Base-by-base conservation (phyloP, 2,113 vertebrate species). In the Zosterops pallidus region DNA sequence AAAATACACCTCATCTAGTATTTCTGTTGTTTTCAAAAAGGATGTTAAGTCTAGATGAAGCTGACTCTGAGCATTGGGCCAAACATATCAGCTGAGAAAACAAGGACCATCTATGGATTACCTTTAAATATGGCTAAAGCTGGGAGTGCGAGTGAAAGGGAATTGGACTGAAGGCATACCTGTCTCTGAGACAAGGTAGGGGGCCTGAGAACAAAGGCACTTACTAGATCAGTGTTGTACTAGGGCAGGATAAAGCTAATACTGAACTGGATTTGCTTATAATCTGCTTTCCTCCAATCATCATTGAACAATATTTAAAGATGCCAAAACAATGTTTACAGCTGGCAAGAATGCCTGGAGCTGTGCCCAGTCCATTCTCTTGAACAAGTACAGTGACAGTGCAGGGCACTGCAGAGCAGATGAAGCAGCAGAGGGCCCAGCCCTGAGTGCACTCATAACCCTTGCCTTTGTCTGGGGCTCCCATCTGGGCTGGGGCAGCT, bases 191-290 rank as follows among this genome's bases (percentile, higher is more conserved):
- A 89, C 63, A 67, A 55, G 39, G 41, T 65, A 57, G 14, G 21
- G 37, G 28, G 16, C 47, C 83, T 67, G 42, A 75, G 75, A 83
- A 77, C n/a, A 47, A 62, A 86, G 23, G 18, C 23, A 33, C 11
- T 74, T 55, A 10, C 25, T 76, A 46, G 21, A 77, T 67, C 50
- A 63, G 35, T 63, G 14, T 63, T 62, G 18, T 77, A 19, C 28
- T 72, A 50, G 18, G 25, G 35, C 55, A 92, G 42, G 24, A 65
- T 74, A 86, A 94, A 93, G 33, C 86, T 69, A 92, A 83, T 81
- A 81, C 79, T 42, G 55, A 86, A 42, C 28, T 28, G 7, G 7
- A 5, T 77, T 83, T 76, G 33, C 35, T 74, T 46, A 57, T 55
- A 42, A 67, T 67, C 46, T 81, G 46, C 46, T 94, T 93, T 81